Evolutionary conservation across 2,888 invertebrate genomes (phyloP).

Genomic region (Leptinotarsa rubiginosa): DNA sequence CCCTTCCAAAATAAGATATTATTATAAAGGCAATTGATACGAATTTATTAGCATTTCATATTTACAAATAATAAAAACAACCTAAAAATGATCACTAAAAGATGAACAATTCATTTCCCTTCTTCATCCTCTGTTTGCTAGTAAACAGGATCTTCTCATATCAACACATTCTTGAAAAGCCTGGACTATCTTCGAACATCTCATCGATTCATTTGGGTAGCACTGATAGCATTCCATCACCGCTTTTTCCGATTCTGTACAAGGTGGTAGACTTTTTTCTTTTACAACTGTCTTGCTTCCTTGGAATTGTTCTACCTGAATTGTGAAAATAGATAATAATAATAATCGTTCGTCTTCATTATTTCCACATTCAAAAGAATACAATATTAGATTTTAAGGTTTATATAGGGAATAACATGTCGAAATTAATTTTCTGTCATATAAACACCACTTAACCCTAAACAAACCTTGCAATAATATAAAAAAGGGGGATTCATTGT

Average conservation of each 20-base stretch:
- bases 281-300: slow-evolving; percentile 42
- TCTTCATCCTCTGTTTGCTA: slow-evolving; percentile 50
- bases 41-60: slow-evolving; percentile 34
- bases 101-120: slow-evolving; percentile 25
- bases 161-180: slow-evolving; percentile 74
- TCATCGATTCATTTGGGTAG: slow-evolving; percentile 71
- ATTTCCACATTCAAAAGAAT: no score
- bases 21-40: slow-evolving; percentile 13
- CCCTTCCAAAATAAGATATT: neutral
- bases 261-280: slow-evolving; percentile 65
- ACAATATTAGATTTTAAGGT: no score
- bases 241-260: slow-evolving; percentile 69
- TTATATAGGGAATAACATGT: no score
- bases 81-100: slow-evolving; percentile 31
- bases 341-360: no score
- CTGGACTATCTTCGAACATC: slow-evolving; percentile 72
- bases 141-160: slow-evolving; percentile 65
- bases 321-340: slow-evolving; percentile 6
- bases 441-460: no score
- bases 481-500: no score
- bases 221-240: slow-evolving; percentile 73
- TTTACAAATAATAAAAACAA: slow-evolving; percentile 36
- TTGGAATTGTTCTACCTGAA: slow-evolving; percentile 56
- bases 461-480: no score
- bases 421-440: no score